A percentile compares a stretch with the other conserved stretches of the same genome.
phyloP scores from a whole-genome alignment of 2,113 vertebrate species.

The Gnathonemus longibarbis region DNA sequence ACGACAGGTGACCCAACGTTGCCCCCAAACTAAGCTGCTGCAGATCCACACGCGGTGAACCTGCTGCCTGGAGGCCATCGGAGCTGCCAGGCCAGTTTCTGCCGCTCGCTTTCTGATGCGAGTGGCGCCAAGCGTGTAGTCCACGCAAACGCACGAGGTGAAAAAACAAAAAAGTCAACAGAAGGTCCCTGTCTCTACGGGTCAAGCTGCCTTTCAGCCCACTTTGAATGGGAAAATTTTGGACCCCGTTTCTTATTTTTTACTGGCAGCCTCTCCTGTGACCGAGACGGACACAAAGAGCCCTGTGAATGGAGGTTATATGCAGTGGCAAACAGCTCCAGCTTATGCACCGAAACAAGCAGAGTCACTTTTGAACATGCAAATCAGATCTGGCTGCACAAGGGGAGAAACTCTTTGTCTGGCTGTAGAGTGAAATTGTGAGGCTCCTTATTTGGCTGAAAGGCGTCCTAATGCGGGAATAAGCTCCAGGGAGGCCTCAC shows the following conservation, averaged over 20 bases:
- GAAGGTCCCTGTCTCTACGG: background rate
- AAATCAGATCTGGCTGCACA: slow-evolving; percentile 4
- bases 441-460: background rate
- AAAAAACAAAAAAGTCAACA: background rate
- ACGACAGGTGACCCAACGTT: background rate
- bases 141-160: background rate
- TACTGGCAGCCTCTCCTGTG: background rate
- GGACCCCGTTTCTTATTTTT: background rate
- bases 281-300: background rate
- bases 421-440: background rate
- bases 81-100: background rate
- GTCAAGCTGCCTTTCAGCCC: background rate
- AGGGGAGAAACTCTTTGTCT: background rate
- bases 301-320: background rate
- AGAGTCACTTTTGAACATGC: slow-evolving; percentile 10
- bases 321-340: background rate
- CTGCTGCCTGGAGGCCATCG: background rate
- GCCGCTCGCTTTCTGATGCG: background rate
- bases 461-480: background rate
- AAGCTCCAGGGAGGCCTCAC: background rate
- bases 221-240: background rate
- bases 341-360: background rate
- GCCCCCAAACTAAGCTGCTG: background rate
- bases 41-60: background rate
- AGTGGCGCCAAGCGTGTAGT: background rate